phyloP scores from a whole-genome alignment of 2,797 vertebrate species.

The Acrossocheilus fasciatus region DNA sequence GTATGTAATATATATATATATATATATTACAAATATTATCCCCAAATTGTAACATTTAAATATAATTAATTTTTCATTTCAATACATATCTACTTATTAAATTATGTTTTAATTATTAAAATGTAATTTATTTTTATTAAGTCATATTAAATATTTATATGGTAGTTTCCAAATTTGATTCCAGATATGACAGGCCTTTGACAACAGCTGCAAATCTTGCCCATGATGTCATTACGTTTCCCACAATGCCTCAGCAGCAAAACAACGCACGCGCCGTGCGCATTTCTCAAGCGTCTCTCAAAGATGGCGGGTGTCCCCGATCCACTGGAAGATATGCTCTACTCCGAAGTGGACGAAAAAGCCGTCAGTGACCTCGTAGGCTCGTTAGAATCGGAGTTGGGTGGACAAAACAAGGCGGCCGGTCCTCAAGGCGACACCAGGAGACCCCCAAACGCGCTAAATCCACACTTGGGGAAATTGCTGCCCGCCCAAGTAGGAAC shows the following conservation, averaged over 20 bases:
- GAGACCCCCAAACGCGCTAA: constrained; percentile 76
- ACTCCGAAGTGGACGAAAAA: constrained; percentile 91
- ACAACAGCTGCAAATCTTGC: constrained; percentile 30
- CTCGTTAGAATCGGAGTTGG: constrained; percentile 86
- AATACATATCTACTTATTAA: neutral
- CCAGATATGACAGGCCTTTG: constrained; percentile 1
- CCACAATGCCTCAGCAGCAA: constrained; percentile 60
- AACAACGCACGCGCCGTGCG: constrained; percentile 59
- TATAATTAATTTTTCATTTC: neutral
- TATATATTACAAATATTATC: neutral
- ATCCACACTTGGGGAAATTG: constrained; percentile 83
- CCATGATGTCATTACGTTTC: constrained; percentile 58
- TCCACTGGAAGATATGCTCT: constrained; percentile 87
- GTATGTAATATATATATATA: too few relatives aligned
- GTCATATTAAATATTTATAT: neutral
- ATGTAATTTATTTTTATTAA: neutral
- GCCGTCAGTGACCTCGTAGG: constrained; percentile 89
- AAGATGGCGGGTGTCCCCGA: constrained; percentile 84
- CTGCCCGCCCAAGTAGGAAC: constrained; percentile 80
- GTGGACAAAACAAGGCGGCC: constrained; percentile 76
- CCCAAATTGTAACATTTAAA: neutral
- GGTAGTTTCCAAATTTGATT: neutral
- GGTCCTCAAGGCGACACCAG: constrained; percentile 64
- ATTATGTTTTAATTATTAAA: neutral
- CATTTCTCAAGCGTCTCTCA: constrained; percentile 66